Evolutionary conservation across 2,797 vertebrate species (phyloP), one percentile per base, ranked within the genome.

Genomic region (Kryptopterus vitreolus): DNA sequence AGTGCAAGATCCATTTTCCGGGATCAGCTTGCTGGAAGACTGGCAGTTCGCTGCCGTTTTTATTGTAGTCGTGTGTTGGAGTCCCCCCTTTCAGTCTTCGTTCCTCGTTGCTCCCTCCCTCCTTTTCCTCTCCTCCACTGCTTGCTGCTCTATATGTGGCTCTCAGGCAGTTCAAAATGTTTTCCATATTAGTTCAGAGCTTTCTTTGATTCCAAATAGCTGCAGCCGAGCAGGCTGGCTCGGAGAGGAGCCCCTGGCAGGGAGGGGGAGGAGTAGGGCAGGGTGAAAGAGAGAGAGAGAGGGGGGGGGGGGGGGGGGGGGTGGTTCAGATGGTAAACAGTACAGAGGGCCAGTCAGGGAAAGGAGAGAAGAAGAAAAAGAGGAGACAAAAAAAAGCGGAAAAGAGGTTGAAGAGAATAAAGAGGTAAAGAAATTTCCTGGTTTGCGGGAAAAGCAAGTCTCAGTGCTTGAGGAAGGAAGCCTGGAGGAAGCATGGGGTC

Each of bases 171-270:
- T 90, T 91, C 94, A 92, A 93, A 96, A 96, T 95, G 94, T 93
- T 98, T 97, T 96, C 97, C 97, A 96, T 97, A 98, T 98, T 97
- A 97, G 97, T 96, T 94, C 96, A 96, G 92, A 90, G 94, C 89
- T 92, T 84, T 93, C 88, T 92, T 91, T 87, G 92, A 91, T 92
- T 94, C 91, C 91, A 92, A 95, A 93, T 92, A 94, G 92, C 94
- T 82, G 86, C 85, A 90, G 89, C 88, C 84, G 83, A 82, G 83
- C 87, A 84, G 86, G 89, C 87, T 92, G 85, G 88, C 92, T 89
- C 88, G 91, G 87, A 88, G 87, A 81, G 88, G 89, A 88, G 58
- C 82, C 87, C 86, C 82, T 38, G 84, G 88, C 85, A 52, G 88
- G 88, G 90, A 89, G 90, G 90, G 87, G 85, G 83, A 81, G 82